Evolutionary conservation across 2,797 vertebrate genomes (phyloP), one percentile per base, ranked within the genome.

Genomic region (Muraenolepis orangiensis): DNA sequence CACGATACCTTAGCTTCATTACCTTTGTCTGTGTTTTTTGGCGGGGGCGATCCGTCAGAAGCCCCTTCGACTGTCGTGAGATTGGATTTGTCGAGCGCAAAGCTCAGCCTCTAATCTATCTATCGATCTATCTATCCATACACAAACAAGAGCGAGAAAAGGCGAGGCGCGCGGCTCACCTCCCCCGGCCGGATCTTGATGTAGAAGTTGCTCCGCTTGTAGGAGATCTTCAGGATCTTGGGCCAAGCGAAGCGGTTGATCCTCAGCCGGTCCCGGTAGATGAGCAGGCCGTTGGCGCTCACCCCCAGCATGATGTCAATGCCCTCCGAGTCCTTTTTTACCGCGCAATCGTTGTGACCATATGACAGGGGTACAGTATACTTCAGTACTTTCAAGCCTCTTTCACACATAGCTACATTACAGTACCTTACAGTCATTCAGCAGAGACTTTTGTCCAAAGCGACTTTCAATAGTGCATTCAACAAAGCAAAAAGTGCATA

Each of bases 191-290:
- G 96, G 86, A 99, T 99, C 92, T 99, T 99, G 90, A 99, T 99
- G 89, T 99, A 99, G 91, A 99, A 99, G 93, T 99, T 99, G 92
- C 97, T 99, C 87, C 98, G 95, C 79, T 99, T 99, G 77, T 99
- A 99, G 23, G 98, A 99, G 82, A 99, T 99, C 91, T 99, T 99
- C 66, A 99, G 96, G 87, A 99, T 99, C 91, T 99, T 99, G 71
- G 98, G 98, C 98, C 98, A 99, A 84, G 98, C 98, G 0, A 99
- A 99, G 12, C 98, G 95, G 85, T 99, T 99, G 91, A 99, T 99
- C 83, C 98, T 94, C 79, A 99, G 93, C 3, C 98, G 95, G 89
- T 99, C 98, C 83, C 98, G 93, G 91, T 99, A 99, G 89, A 99
- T 97, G 64, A 99, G 95, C 67, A 99, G 94, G 46, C 98, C 98